These are phyloP conservation scores for Acrobasis repandana DNA, from an alignment of 2,888 invertebrate species.

Conservation along the genomic window DNA sequence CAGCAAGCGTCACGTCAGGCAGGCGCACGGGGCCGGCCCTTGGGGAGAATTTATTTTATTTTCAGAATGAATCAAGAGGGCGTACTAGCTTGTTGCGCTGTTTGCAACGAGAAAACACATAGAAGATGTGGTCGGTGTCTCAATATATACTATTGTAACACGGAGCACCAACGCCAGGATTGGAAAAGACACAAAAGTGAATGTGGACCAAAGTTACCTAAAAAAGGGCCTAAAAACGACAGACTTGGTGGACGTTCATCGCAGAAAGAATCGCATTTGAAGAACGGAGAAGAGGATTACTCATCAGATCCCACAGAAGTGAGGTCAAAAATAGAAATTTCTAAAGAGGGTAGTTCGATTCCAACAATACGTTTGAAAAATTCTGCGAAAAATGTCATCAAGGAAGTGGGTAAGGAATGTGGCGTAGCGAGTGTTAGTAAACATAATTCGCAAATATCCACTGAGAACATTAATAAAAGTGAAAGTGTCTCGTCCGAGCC, in stretches of 20 bases:
- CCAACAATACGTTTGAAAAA: conserved; percentile 55
- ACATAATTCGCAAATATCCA: conserved; percentile 47
- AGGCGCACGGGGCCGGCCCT: conserved; percentile 58
- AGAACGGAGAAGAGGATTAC: conserved; percentile 46
- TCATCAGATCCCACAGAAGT: conserved; percentile 36
- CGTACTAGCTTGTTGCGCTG: conserved; percentile 78
- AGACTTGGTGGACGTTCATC: conserved; percentile 51
- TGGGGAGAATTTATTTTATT: conserved; percentile 48
- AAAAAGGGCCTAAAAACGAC: conserved; percentile 54
- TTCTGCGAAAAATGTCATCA: conserved; percentile 53
- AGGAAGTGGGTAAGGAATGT: conserved; percentile 57
- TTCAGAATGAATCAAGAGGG: conserved; percentile 79
- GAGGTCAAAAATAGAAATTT: conserved; percentile 36
- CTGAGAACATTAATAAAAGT: conserved; percentile 44
- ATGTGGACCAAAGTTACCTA: conserved; percentile 77
- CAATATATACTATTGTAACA: conserved; percentile 89
- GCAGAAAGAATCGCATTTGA: conserved; percentile 47
- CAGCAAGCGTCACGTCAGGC: conserved; percentile 23
- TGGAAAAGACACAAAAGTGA: conserved; percentile 89
- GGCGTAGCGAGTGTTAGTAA: conserved; percentile 56
- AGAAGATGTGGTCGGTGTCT: conserved; percentile 90
- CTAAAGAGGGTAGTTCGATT: conserved; percentile 45
- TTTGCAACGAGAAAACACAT: conserved; percentile 85
- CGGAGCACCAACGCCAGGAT: conserved; percentile 89
- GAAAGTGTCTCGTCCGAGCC: conserved; percentile 38